These are phyloP conservation scores for Plebejus argus DNA, from an alignment of 2,888 invertebrate genomes.

Conservation along the genomic window DNA sequence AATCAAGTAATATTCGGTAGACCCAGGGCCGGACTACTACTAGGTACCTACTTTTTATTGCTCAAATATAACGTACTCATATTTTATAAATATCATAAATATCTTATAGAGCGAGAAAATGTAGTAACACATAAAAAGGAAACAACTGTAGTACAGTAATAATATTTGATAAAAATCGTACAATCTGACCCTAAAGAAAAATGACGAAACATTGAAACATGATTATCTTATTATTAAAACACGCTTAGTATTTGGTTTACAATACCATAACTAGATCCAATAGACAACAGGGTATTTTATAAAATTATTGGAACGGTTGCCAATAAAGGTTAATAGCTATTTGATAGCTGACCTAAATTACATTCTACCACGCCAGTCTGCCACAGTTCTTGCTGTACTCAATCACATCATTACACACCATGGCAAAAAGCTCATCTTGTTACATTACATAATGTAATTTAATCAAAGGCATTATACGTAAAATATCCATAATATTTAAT, in stretches of 20 bases:
- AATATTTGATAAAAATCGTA: not conserved
- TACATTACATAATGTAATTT: not conserved
- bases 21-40: too few species aligned
- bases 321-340: constrained; percentile 30
- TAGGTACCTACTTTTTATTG: too few species aligned
- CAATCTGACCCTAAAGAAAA: not conserved
- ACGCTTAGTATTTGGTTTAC: not conserved
- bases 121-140: too few species aligned
- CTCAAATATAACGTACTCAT: too few species aligned
- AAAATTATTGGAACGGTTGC: constrained; percentile 1
- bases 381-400: not conserved
- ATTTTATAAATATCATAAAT: too few species aligned
- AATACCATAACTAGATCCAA: constrained; percentile 2
- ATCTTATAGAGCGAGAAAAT: too few species aligned
- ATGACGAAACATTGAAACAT: not conserved
- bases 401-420: not conserved
- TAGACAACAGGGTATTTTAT: not conserved
- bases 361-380: constrained; percentile 20
- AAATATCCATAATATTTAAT: not conserved
- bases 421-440: not conserved
- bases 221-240: not conserved
- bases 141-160: too few species aligned
- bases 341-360: constrained; percentile 30
- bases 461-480: not conserved
- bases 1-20: too few species aligned